Evolutionary conservation across 2,797 vertebrate genomes (phyloP).

Genomic region (Margarornis squamiger): DNA sequence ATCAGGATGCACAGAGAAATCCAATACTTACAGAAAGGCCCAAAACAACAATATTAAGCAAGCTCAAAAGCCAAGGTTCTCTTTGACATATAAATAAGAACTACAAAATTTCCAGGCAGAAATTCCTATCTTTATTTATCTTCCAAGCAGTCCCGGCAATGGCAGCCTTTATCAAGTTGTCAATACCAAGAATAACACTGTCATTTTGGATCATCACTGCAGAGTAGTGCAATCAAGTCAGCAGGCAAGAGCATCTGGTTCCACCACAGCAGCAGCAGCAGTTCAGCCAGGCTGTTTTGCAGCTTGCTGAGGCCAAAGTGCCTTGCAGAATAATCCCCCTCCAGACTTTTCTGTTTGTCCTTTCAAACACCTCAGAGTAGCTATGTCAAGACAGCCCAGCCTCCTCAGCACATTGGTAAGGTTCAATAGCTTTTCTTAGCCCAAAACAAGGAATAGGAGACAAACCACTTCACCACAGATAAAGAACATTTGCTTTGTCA

Average conservation of each 20-base stretch:
- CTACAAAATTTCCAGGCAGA: not conserved
- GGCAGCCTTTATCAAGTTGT: not conserved
- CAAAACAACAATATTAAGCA: not conserved
- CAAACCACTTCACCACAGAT: not conserved
- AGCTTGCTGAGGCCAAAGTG: not conserved
- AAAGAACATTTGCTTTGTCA: not conserved
- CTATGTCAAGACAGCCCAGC: not conserved
- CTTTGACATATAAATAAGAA: not conserved
- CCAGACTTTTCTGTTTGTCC: not conserved
- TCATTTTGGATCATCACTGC: not conserved
- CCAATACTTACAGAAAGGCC: not conserved
- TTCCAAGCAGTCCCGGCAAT: not conserved
- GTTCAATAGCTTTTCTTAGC: not conserved
- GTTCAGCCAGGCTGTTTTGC: not conserved
- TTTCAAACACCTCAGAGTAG: not conserved
- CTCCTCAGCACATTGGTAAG: not conserved
- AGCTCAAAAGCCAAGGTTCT: not conserved
- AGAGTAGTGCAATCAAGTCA: not conserved
- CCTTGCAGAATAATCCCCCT: not conserved
- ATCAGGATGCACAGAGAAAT: not conserved
- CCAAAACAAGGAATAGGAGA: not conserved
- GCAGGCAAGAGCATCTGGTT: not conserved
- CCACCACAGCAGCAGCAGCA: fast-evolving
- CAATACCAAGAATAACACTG: not conserved
- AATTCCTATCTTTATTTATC: not conserved